Base-by-base conservation (phyloP, 2,888 invertebrate genomes). In the Poecilobothrus nobilitatus region DNA sequence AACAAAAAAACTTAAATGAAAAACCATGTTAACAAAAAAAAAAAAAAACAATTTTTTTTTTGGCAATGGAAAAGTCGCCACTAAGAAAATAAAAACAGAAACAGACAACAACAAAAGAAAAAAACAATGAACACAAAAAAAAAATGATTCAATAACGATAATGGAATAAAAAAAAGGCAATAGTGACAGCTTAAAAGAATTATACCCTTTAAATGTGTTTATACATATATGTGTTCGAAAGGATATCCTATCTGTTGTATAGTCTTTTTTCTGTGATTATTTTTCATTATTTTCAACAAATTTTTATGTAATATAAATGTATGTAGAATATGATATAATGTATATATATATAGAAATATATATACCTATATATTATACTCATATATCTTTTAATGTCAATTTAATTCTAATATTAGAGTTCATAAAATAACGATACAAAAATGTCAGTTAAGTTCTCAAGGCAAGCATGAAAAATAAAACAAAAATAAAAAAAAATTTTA, bases 101-200 rank as follows among this genome's bases (percentile, higher is more conserved):
- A 27, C 27, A 27, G 27, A 37, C n/a, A n/a, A 53, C 9, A 53
- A 6, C 15, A 53, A 53, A n/a, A 53, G 10, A 53, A 53, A 53
- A 53, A 53, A 53, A 53, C 18, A 53, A 53, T 12, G 18, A 37
- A 37, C 4, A n/a, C 3, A 6, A 18, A 53, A 53, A 15, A 41
- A 41, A 18, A n/a, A 53, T 53, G 18, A 53, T 53, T 53, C 53
- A 53, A 53, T 53, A 53, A 53, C 53, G n/a, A 53, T 53, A n/a
- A 53, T 53, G 53, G n/a, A 53, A 15, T 6, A 27, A 27, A 27
- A 27, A 27, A 53, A 53, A 53, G 15, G 53, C 53, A 53, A 53
- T 15, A 53, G n/a, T 53, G 53, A 53, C 53, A 53, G 53, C 53
- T 53, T 53, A 53, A 53, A 53, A 53, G 15, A 53, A 53, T 53